Conservation (phyloP, 2,888 invertebrate species). For the Zaprionus lineosus region DNA sequence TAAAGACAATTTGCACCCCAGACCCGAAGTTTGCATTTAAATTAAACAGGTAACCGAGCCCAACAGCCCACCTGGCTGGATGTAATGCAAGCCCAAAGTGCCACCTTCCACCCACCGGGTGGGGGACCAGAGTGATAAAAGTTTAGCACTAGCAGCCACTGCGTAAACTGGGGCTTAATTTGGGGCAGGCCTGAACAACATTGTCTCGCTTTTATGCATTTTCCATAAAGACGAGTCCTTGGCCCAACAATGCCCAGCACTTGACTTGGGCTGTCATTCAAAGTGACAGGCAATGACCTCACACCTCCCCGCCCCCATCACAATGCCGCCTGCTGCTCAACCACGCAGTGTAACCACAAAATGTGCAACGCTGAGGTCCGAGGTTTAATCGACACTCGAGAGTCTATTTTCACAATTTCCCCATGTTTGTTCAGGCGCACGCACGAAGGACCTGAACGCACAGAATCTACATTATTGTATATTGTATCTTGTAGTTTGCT, state of each 20-base stretch:
- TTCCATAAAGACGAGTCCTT: slow-evolving; percentile 62
- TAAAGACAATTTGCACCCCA: slow-evolving; percentile 67
- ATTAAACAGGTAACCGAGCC: slow-evolving; percentile 55
- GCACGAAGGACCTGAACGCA: slow-evolving; percentile 51
- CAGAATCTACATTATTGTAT: slow-evolving; percentile 33
- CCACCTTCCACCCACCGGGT: no score
- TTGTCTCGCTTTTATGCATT: slow-evolving; percentile 72
- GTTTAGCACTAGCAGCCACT: slow-evolving; percentile 61
- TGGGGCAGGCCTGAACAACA: slow-evolving; percentile 32
- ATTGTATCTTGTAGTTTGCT: slow-evolving; percentile 72
- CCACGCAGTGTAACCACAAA: slow-evolving; percentile 51
- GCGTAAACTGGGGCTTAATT: slow-evolving; percentile 19
- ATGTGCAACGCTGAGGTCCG: slow-evolving; percentile 62
- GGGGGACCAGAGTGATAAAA: slow-evolving; percentile 69
- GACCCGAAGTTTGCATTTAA: slow-evolving; percentile 69
- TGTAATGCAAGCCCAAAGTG: no score
- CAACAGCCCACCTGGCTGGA: no score
- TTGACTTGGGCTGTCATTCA: slow-evolving; percentile 77
- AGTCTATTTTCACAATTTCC: slow-evolving; percentile 73
- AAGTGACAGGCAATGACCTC: slow-evolving; percentile 61
- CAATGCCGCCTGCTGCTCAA: neutral
- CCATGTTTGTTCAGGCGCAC: slow-evolving; percentile 69
- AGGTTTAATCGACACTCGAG: slow-evolving; percentile 43
- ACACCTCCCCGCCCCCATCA: neutral
- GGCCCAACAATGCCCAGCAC: slow-evolving; percentile 63